Conservation (phyloP, 1,140 invertebrate genomes). For the Hycleus phaleratus region DNA sequence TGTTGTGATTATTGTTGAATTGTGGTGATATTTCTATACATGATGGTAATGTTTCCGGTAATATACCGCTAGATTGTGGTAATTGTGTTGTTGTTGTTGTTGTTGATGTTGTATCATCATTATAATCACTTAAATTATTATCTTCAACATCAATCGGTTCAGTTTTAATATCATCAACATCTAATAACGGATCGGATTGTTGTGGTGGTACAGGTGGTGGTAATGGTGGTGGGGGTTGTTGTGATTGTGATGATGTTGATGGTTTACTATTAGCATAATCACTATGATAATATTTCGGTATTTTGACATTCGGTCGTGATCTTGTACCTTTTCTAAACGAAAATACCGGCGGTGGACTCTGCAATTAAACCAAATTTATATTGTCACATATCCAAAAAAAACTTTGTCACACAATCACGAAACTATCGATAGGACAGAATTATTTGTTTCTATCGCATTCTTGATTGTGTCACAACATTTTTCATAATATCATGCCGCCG, state of each 20-base stretch:
- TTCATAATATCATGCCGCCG: too few species aligned
- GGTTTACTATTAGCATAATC: conserved; percentile 16
- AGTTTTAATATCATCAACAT: conserved; percentile 27
- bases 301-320: conserved; percentile 35
- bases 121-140: conserved; percentile 19
- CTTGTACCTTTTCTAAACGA: conserved; percentile 32
- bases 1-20: conserved; percentile 19
- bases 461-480: too few species aligned
- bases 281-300: conserved; percentile 33
- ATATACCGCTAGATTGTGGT: too few species aligned
- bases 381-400: neutral
- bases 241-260: conserved; percentile 5
- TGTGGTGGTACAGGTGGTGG: conserved; percentile 10
- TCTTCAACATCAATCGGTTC: conserved; percentile 31
- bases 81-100: too few species aligned
- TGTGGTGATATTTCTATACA: conserved; percentile 15
- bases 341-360: conserved; percentile 28
- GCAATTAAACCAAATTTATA: conserved; percentile 13
- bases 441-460: too few species aligned
- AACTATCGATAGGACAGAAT: too few species aligned
- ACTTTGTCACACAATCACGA: too few species aligned
- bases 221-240: neutral
- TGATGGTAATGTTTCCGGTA: neutral
- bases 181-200: conserved; percentile 19
- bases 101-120: neutral